phyloP scores from a whole-genome alignment of 2,797 vertebrate genomes.

The Ctenochaetus hawaiiensis region DNA sequence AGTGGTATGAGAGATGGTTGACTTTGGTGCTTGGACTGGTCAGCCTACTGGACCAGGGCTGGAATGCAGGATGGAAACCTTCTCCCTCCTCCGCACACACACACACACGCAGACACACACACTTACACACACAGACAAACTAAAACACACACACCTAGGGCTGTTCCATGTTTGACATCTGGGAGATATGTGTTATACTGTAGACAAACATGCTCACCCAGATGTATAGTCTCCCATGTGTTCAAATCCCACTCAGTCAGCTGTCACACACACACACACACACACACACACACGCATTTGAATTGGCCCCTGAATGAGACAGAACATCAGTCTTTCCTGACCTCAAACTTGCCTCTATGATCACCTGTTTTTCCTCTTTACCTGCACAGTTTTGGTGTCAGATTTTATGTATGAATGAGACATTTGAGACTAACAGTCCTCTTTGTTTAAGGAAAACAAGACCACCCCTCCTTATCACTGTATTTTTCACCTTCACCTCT shows the following conservation, averaged over 20 bases:
- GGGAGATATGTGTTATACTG: constrained; percentile 43
- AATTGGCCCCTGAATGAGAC: neutral
- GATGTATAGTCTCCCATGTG: constrained; percentile 3
- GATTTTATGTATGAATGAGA: constrained; percentile 10
- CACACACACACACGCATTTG: constrained; percentile 17
- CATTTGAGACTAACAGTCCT: neutral
- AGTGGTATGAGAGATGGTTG: constrained; percentile 49
- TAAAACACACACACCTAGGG: neutral
- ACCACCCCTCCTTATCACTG: neutral
- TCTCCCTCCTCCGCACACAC: neutral
- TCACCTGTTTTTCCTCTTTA: constrained; percentile 35
- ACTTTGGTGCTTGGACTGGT: constrained; percentile 36
- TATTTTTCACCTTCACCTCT: constrained; percentile 32
- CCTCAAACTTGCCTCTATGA: neutral
- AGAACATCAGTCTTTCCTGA: constrained; percentile 23
- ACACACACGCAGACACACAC: constrained; percentile 17
- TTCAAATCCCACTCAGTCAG: neutral
- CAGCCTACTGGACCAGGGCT: constrained; percentile 42
- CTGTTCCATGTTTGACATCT: constrained; percentile 47
- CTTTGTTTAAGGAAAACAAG: neutral
- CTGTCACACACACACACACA: constrained; percentile 13
- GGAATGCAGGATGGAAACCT: constrained; percentile 54
- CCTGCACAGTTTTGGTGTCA: neutral
- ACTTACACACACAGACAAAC: constrained; percentile 1
- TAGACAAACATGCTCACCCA: constrained; percentile 27